These are phyloP conservation scores for Mythimna lalbum DNA, from an alignment of 2,888 invertebrate species.

Conservation along the genomic window DNA sequence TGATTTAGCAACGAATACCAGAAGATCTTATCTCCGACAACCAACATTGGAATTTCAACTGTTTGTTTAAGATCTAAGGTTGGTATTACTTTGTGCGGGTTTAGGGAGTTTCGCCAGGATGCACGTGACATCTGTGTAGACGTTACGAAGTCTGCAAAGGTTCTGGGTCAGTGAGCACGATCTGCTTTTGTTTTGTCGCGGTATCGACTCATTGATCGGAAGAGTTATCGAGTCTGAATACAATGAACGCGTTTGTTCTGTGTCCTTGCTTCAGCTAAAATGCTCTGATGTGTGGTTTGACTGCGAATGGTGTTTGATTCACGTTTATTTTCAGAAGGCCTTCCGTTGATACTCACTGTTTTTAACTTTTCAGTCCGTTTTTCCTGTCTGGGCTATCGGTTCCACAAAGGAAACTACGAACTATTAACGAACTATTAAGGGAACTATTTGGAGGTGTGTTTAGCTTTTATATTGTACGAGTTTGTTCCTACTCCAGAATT, in stretches of 20 bases:
- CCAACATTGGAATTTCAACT: slow-evolving; percentile 34
- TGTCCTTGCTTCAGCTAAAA: slow-evolving; percentile 42
- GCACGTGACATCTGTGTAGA: slow-evolving; percentile 67
- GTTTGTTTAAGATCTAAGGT: slow-evolving; percentile 12
- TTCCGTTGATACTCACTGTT: background rate
- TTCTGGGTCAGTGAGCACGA: slow-evolving; percentile 82
- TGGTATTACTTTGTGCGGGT: slow-evolving; percentile 21
- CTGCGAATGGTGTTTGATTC: slow-evolving; percentile 14
- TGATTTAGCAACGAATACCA: slow-evolving; percentile 60
- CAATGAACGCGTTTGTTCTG: slow-evolving; percentile 54
- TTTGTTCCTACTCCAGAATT: background rate
- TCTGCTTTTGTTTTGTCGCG: slow-evolving; percentile 69
- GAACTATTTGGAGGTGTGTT: no score
- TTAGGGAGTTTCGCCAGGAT: slow-evolving; percentile 33
- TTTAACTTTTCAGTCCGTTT: no score
- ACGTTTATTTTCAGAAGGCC: slow-evolving; percentile 2
- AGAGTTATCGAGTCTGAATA: slow-evolving; percentile 68
- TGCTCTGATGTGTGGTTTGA: slow-evolving; percentile 2
- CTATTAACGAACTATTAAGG: no score
- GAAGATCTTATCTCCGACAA: slow-evolving; percentile 29
- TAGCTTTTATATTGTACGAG: no score
- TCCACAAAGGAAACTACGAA: background rate
- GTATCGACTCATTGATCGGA: slow-evolving; percentile 67
- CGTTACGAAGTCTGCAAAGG: slow-evolving; percentile 71
- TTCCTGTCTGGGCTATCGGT: background rate